These are phyloP conservation scores for Aphaenogaster floridana DNA, from an alignment of 1,140 invertebrate species.

Conservation along the genomic window DNA sequence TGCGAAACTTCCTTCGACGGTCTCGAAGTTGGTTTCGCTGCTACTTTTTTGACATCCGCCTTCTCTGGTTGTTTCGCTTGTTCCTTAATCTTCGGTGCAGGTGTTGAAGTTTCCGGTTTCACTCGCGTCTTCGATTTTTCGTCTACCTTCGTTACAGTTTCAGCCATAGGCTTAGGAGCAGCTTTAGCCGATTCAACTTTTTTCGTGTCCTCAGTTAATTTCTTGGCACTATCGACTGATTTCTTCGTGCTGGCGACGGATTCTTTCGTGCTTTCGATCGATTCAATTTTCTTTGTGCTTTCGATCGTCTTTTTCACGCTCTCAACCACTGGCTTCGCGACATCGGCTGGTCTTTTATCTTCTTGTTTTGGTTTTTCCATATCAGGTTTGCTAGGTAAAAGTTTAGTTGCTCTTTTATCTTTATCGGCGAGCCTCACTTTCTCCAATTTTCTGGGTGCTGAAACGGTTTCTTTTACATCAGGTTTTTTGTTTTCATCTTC, in stretches of 20 bases:
- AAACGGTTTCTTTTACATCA: conserved; percentile 29
- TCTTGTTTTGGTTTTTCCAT: conserved; percentile 20
- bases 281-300: conserved; percentile 59
- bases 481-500: conserved; percentile 56
- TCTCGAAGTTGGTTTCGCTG: conserved; percentile 37
- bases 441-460: conserved; percentile 76
- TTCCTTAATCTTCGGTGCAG: conserved; percentile 67
- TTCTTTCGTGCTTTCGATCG: conserved; percentile 49
- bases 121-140: conserved; percentile 51
- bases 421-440: conserved; percentile 84
- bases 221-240: conserved; percentile 32
- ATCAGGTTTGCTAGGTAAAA: conserved; percentile 14
- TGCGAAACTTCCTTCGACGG: conserved; percentile 49
- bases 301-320: conserved; percentile 71
- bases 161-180: conserved; percentile 49
- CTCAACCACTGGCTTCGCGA: conserved; percentile 60
- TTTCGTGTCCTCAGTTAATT: conserved; percentile 30
- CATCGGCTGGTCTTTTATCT: conserved; percentile 27
- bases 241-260: conserved; percentile 31
- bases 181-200: conserved; percentile 41
- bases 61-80: conserved; percentile 56
- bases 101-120: conserved; percentile 73
- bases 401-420: conserved; percentile 74
- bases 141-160: conserved; percentile 30
- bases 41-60: conserved; percentile 65